These are phyloP conservation scores for Meiosimyza decipiens DNA, from an alignment of 2,888 invertebrate genomes.

Conservation along the genomic window DNA sequence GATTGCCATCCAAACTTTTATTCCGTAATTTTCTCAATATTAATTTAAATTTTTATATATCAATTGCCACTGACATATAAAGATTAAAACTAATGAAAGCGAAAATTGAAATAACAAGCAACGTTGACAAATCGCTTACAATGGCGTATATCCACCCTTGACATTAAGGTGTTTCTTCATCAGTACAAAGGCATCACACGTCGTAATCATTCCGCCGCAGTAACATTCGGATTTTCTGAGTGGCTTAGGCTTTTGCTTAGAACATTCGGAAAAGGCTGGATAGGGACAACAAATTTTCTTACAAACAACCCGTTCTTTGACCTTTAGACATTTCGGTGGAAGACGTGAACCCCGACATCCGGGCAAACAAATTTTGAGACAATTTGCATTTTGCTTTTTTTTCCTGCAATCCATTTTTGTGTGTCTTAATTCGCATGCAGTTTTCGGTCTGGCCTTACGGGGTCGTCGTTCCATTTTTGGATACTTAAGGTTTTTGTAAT, in stretches of 20 bases:
- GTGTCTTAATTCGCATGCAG: neutral
- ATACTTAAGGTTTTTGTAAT: constrained; percentile 39
- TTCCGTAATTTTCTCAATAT: too few relatives aligned
- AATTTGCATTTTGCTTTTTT: constrained; percentile 38
- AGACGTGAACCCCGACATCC: constrained; percentile 41
- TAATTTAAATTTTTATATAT: too few relatives aligned
- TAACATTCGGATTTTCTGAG: constrained; percentile 46
- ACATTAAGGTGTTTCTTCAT: constrained; percentile 9
- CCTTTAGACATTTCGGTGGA: constrained; percentile 44
- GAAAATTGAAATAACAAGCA: too few relatives aligned
- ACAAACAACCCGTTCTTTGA: constrained; percentile 34
- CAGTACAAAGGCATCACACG: constrained; percentile 49
- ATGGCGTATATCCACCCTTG: too few relatives aligned
- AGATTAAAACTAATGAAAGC: too few relatives aligned
- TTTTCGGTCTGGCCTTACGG: constrained; percentile 23
- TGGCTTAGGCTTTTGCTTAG: constrained; percentile 15
- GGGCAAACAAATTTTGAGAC: constrained; percentile 43
- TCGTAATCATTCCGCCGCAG: constrained; percentile 45
- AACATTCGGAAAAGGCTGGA: constrained; percentile 51
- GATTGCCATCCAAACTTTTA: too few relatives aligned
- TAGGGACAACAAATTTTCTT: constrained; percentile 45
- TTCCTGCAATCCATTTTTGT: constrained; percentile 32
- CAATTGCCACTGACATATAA: too few relatives aligned
- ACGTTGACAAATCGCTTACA: too few relatives aligned
- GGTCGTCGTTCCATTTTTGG: constrained; percentile 43